Evolutionary conservation across 2,797 vertebrate species (phyloP), one percentile per base, ranked within the genome.

Genomic region (Clangula hyemalis): DNA sequence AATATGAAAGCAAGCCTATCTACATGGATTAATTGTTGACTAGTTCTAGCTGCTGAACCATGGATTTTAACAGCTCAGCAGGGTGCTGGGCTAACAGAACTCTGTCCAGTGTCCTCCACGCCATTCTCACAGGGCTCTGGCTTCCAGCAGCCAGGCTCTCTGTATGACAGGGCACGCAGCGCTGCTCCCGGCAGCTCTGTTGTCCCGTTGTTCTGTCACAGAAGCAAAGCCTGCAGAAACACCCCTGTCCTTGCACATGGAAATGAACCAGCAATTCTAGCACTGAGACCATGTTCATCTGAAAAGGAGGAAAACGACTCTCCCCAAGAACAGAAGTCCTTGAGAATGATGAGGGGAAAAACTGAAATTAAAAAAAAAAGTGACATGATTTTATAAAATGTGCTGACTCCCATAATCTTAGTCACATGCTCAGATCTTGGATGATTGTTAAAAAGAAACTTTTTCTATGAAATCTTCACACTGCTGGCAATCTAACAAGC

Each of bases 181-280:
- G 1, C 45, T 43, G 65, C 77, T 81, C 73, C 90, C 51, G 69
- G 58, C 47, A 93, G 75, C 47, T 88, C 80, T 90, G 84, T 39
- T 57, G 38, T 83, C 43, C 78, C 64, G 89, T 92, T 93, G 81
- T 90, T 92, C 85, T 85, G 4, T 1, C 18, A 75, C 3, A 16
- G 78, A 91, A 95, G 54, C 51, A 80, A 85, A 95, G 76, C 41
- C 79, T 38, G 79, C 73, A 92, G 86, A 87, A 95, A 82, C 41
- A 69, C 36, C 11, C 5, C 0, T 7, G 4, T 61, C 49, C 8
- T 61, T 77, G 71, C 11, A 49, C 77, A 61, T 24, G 69, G 84
- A 94, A 90, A 79, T 30, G 49, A 79, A 72, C 27, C n/a, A 66
- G 47, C 5, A 1, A 36, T 66, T 84, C 88, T 61, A 57, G 57